Evolutionary conservation across 2,113 vertebrate species (phyloP).

Genomic region (Thamnophis sirtalis): DNA sequence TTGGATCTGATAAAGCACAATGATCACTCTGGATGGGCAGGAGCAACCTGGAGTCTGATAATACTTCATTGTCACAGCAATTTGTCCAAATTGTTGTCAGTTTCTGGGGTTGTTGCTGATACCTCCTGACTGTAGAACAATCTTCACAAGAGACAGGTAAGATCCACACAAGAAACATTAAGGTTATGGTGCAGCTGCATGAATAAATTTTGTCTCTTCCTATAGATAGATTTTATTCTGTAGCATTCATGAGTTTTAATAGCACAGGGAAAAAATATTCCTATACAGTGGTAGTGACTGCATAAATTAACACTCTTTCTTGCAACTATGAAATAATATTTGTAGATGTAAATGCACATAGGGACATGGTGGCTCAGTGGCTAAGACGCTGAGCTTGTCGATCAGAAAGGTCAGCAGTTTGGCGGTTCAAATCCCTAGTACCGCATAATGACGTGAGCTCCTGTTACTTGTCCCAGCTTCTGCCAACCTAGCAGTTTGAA

Average conservation of each 20-base stretch:
- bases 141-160: neutral
- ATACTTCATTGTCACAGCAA: neutral
- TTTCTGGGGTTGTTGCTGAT: neutral
- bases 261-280: neutral
- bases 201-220: neutral
- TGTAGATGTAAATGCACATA: neutral
- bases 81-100: neutral
- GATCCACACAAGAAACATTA: neutral
- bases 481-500: too few species aligned
- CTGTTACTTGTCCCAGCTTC: too few species aligned
- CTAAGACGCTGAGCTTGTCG: too few species aligned
- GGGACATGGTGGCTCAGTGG: too few species aligned
- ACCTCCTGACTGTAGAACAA: neutral
- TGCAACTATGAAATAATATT: neutral
- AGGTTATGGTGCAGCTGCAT: neutral
- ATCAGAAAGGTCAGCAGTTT: too few species aligned
- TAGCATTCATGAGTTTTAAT: neutral
- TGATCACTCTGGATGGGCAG: neutral
- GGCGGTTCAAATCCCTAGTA: too few species aligned
- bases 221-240: neutral
- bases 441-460: too few species aligned
- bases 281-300: neutral
- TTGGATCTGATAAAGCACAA: neutral
- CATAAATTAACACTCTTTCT: neutral
- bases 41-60: neutral